phyloP scores from a whole-genome alignment of 2,888 invertebrate species.

The Formica aserva region DNA sequence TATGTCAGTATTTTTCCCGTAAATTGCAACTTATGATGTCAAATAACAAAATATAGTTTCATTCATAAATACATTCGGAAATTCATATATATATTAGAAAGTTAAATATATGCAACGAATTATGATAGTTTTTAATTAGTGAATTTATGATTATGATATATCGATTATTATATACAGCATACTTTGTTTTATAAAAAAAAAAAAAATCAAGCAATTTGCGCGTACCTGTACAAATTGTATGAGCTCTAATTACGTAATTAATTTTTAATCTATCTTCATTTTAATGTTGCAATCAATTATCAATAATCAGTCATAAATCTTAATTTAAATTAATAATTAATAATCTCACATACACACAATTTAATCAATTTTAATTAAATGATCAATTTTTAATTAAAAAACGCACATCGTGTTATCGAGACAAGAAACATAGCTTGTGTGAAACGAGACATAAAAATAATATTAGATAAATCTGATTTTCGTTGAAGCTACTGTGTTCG shows the following conservation, averaged over 20 bases:
- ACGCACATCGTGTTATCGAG: background rate
- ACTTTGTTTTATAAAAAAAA: background rate
- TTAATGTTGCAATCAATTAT: background rate
- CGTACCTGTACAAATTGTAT: background rate
- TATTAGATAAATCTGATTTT: constrained; percentile 13
- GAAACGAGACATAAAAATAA: background rate
- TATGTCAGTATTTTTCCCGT: constrained; percentile 1
- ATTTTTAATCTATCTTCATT: background rate
- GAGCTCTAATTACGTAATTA: background rate
- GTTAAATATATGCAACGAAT: background rate
- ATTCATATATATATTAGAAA: background rate
- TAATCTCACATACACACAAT: background rate
- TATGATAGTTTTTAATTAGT: background rate
- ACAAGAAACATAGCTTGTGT: background rate
- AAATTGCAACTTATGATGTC: background rate
- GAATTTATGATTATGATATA: background rate
- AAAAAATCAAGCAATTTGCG: background rate
- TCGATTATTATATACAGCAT: background rate
- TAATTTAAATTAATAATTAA: no score
- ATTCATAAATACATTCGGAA: background rate
- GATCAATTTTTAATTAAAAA: background rate
- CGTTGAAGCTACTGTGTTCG: background rate
- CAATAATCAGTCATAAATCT: background rate
- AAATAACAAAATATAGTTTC: background rate
- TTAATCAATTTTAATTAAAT: background rate